phyloP scores from a whole-genome alignment of 2,888 invertebrate genomes.

The Limnephilus rhombicus region DNA sequence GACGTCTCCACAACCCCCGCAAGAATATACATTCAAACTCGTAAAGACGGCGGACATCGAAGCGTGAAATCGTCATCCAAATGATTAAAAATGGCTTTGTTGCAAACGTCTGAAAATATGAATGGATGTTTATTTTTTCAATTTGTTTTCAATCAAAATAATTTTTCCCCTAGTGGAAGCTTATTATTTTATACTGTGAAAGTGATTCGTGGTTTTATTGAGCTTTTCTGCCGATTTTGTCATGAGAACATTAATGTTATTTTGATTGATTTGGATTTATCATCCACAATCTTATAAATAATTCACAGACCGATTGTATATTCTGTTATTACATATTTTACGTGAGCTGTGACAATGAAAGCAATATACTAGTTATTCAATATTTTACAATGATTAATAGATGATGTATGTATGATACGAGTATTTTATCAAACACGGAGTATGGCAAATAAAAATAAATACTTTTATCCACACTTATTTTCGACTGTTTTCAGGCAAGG shows the following conservation, averaged over 20 bases:
- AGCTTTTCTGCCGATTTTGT: not conserved
- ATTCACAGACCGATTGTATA: not conserved
- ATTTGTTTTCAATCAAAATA: slow-evolving; percentile 61
- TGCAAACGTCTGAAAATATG: slow-evolving; percentile 55
- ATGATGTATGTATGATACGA: not conserved
- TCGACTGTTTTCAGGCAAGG: not conserved
- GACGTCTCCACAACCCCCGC: slow-evolving; percentile 7
- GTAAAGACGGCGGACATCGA: slow-evolving; percentile 63
- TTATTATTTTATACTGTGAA: not conserved
- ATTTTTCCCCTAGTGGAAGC: not conserved
- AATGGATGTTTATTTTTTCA: slow-evolving; percentile 59
- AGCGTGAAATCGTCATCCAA: slow-evolving; percentile 66
- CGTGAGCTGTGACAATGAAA: not conserved
- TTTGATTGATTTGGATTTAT: not conserved
- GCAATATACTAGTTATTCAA: not conserved
- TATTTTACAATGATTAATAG: not conserved
- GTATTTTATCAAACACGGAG: not conserved
- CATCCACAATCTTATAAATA: not conserved
- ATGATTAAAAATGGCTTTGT: slow-evolving; percentile 63
- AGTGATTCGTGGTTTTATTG: not conserved
- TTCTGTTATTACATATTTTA: not conserved
- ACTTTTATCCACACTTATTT: not conserved
- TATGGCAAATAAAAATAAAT: not conserved
- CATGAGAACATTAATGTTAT: not conserved
- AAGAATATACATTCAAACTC: slow-evolving; percentile 39